phyloP scores from a whole-genome alignment of 2,797 vertebrate genomes.

The Rhinichthys osculus region DNA sequence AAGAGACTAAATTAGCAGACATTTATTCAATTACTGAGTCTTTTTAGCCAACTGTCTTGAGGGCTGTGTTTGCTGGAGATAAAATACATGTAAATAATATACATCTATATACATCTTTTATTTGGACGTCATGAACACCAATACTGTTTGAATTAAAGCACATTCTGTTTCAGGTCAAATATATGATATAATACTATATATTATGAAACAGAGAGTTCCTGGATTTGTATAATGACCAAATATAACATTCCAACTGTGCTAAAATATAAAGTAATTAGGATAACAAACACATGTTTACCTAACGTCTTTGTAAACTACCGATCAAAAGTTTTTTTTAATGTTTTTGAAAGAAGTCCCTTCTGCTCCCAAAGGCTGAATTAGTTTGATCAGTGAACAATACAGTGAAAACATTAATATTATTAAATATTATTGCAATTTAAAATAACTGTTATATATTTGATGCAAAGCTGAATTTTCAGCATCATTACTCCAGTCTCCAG shows the following conservation, averaged over 20 bases:
- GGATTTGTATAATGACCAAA: neutral
- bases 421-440: neutral
- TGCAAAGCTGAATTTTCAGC: no score
- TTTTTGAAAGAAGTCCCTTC: neutral
- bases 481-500: neutral
- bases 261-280: neutral
- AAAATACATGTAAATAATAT: neutral
- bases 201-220: neutral
- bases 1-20: constrained; percentile 25
- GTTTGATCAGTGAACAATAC: neutral
- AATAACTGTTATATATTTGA: neutral
- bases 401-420: no score
- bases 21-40: constrained; percentile 14
- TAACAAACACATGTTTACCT: neutral
- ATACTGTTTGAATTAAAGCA: neutral
- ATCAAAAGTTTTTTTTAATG: neutral
- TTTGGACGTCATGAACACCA: neutral
- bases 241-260: neutral
- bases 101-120: neutral
- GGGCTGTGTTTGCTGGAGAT: neutral
- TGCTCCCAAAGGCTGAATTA: neutral
- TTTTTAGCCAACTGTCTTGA: neutral
- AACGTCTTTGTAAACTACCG: neutral
- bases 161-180: neutral
- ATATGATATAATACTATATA: neutral